Evolutionary conservation across 2,113 vertebrate species (phyloP).

Genomic region (Melanerpes formicivorus): DNA sequence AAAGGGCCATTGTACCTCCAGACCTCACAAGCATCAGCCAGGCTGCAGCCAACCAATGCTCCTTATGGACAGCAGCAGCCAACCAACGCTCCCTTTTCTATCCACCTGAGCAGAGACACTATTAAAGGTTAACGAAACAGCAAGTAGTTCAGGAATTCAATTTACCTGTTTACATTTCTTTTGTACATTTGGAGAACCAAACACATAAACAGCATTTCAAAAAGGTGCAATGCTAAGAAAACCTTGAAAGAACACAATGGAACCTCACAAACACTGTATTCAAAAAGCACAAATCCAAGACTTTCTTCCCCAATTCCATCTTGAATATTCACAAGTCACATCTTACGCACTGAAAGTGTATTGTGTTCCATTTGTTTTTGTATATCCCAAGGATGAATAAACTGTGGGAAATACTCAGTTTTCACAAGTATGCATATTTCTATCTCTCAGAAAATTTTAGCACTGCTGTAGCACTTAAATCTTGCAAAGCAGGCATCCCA

Average conservation of each 20-base stretch:
- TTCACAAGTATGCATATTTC: neutral
- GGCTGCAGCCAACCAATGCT: constrained; percentile 59
- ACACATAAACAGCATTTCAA: neutral
- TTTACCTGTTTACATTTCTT: constrained; percentile 40
- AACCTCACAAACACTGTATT: neutral
- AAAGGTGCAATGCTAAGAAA: neutral
- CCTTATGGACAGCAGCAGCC: constrained; percentile 54
- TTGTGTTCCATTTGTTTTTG: neutral
- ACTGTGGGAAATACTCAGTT: neutral
- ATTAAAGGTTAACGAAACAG: constrained; percentile 53
- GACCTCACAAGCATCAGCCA: constrained; percentile 58
- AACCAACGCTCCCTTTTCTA: constrained; percentile 60
- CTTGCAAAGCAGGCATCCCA: neutral
- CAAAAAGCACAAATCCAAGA: neutral
- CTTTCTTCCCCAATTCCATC: neutral
- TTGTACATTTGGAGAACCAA: neutral
- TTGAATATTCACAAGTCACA: neutral
- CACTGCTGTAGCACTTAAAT: neutral
- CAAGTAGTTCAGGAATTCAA: constrained; percentile 49
- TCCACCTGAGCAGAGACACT: constrained; percentile 60
- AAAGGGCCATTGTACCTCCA: constrained; percentile 50
- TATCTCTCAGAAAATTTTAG: neutral
- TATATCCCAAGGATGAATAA: neutral
- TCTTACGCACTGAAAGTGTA: neutral
- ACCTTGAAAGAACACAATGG: neutral